Evolutionary conservation across 2,888 invertebrate genomes (phyloP).

Genomic region (Macrophya annulata): DNA sequence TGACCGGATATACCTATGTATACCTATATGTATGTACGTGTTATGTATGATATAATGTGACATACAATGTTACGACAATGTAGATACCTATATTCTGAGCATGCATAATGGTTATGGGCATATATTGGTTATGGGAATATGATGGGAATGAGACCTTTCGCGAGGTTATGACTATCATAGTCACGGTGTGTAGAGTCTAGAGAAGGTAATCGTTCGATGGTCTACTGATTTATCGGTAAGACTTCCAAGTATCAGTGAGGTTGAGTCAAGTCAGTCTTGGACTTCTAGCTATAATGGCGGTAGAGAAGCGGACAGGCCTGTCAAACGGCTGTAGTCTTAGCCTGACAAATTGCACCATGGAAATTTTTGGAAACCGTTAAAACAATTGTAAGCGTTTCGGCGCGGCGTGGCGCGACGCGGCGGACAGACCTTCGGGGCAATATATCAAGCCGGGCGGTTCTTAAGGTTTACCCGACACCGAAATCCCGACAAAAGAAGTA

Average conservation of each 20-base stretch:
- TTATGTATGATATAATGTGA: neutral
- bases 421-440: constrained; percentile 5
- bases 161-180: neutral
- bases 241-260: constrained; percentile 55
- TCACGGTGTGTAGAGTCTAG: neutral
- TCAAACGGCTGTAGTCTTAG: constrained; percentile 25
- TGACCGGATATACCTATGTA: neutral
- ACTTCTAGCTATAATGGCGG: constrained; percentile 50
- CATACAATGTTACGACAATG: neutral
- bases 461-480: neutral
- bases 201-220: neutral
- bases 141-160: neutral
- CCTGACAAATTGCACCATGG: constrained; percentile 18
- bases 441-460: constrained; percentile 20
- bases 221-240: constrained; percentile 43
- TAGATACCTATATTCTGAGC: neutral
- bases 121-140: neutral
- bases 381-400: constrained; percentile 32
- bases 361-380: constrained; percentile 43
- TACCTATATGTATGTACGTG: neutral
- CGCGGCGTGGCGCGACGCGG: neutral
- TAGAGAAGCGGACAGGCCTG: constrained; percentile 53
- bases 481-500: constrained; percentile 20
- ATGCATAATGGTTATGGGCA: neutral
- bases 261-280: constrained; percentile 55